Evolutionary conservation across 1,140 invertebrate genomes (phyloP).

Genomic region (Papilio polytes): DNA sequence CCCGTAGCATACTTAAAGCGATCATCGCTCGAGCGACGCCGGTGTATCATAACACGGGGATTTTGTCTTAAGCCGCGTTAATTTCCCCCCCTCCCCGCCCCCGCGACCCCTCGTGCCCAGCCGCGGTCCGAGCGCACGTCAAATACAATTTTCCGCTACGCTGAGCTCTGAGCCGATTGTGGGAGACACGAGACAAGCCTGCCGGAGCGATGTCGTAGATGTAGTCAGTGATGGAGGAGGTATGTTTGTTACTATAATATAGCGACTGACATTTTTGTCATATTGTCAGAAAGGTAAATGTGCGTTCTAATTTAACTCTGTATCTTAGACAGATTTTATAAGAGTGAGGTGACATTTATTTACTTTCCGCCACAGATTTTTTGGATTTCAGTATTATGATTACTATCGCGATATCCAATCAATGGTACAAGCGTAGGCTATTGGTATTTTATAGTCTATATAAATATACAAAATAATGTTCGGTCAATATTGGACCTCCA

Average conservation of each 20-base stretch:
- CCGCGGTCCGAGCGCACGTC: slow-evolving; percentile 60
- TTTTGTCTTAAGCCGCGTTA: slow-evolving; percentile 79
- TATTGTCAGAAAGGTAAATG: not conserved
- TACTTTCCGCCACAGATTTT: too few species aligned
- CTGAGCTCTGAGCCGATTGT: slow-evolving; percentile 77
- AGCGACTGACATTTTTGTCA: not conserved
- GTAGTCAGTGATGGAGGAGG: slow-evolving; percentile 49
- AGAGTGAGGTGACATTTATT: too few species aligned
- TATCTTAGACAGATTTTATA: not conserved
- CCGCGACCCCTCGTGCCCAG: not conserved
- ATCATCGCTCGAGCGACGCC: slow-evolving; percentile 56
- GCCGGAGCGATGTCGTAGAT: slow-evolving; percentile 45
- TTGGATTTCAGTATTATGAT: too few species aligned
- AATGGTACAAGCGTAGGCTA: too few species aligned
- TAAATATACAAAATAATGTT: not conserved
- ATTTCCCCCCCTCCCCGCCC: slow-evolving; percentile 55
- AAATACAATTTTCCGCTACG: slow-evolving; percentile 78
- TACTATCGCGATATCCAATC: too few species aligned
- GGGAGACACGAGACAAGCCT: slow-evolving; percentile 73
- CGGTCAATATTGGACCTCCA: slow-evolving; percentile 42
- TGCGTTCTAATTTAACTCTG: not conserved
- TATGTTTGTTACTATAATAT: slow-evolving; percentile 34
- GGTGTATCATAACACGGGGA: slow-evolving; percentile 75
- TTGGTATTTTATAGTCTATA: too few species aligned
- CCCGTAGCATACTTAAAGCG: slow-evolving; percentile 66